phyloP scores from a whole-genome alignment of 2,888 invertebrate genomes.

The Zygothrica quintamaculata region DNA sequence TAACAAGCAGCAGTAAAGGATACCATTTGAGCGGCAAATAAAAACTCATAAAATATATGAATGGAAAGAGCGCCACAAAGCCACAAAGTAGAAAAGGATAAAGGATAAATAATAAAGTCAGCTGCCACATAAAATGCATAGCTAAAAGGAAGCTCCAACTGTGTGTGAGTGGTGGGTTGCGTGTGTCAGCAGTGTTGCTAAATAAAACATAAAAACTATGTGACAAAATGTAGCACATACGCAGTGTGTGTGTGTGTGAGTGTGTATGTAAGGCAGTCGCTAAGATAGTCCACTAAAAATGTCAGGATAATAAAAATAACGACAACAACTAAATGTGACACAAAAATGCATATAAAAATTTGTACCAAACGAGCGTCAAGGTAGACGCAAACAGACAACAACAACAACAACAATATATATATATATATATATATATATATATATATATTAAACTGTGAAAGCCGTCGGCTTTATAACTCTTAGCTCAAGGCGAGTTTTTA shows the following conservation, averaged over 20 bases:
- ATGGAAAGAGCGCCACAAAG: constrained; percentile 19
- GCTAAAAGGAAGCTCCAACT: constrained; percentile 24
- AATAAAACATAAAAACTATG: constrained; percentile 81
- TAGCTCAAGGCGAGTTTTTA: constrained; percentile 7
- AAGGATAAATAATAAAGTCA: constrained; percentile 34
- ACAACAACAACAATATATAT: constrained; percentile 17
- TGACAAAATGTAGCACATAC: constrained; percentile 67
- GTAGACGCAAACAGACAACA: constrained; percentile 12
- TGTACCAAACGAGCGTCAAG: constrained; percentile 39
- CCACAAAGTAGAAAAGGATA: constrained; percentile 34
- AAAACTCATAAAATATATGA: constrained; percentile 61
- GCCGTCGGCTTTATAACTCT: not conserved
- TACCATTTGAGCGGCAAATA: constrained; percentile 50
- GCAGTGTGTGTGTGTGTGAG: too few species aligned
- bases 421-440: too few species aligned
- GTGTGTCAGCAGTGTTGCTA: constrained; percentile 37
- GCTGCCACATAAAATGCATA: constrained; percentile 48
- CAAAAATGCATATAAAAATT: constrained; percentile 65
- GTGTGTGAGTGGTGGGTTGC: too few species aligned
- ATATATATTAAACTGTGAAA: too few species aligned
- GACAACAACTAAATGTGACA: constrained; percentile 68
- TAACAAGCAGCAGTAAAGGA: constrained; percentile 57
- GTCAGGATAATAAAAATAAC: constrained; percentile 71
- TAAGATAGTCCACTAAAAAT: constrained; percentile 59
- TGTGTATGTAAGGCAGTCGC: too few species aligned